Base-by-base conservation (phyloP, 2,888 invertebrate species). In the Drosophila rellima region DNA sequence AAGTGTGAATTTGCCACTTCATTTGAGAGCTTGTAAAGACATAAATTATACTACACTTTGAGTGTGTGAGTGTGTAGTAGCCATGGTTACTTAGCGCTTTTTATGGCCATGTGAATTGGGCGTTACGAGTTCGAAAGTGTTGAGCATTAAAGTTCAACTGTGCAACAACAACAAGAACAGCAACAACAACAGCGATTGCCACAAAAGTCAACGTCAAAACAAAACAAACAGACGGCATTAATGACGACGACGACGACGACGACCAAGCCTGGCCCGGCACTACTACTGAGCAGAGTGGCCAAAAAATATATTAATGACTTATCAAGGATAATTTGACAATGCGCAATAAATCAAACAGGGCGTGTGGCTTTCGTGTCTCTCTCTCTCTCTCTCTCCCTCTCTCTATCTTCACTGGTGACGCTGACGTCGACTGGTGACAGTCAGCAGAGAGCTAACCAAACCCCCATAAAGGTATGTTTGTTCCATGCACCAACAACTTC, bases 251-350 rank as follows among this genome's bases (percentile, higher is more conserved):
- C 0, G 26, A 23, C 23, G 23, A 45, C 42, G 69, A 59, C 61
- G 40, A 45, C 39, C 26, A 35, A 33, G 31, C 31, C 35, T 18
- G 26, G 37, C 20, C 23, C 7, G 45, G 15, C 18, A n/a, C n/a
- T n/a, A 11, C 42, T 56, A 23, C 20, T 37, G 50, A 18, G 50
- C 54, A 68, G 68, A 73, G 74, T 82, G 83, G 76, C 83, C 88
- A 80, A 80, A 83, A 88, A 85, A 80, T 78, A 91, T 91, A 92
- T 92, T 91, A 92, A 92, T 92, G 92, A 92, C 92, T 91, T 92
- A 91, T 92, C 92, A 92, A 91, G 92, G 91, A 91, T 92, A 92
- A 91, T 92, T 91, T 91, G 92, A 92, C 91, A 92, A 88, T 87
- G 83, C 80, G 89, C 90, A 82, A 92, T 92, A 92, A 92, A 92